Evolutionary conservation across 2,113 vertebrate genomes (phyloP).

Genomic region (Otis tarda): DNA sequence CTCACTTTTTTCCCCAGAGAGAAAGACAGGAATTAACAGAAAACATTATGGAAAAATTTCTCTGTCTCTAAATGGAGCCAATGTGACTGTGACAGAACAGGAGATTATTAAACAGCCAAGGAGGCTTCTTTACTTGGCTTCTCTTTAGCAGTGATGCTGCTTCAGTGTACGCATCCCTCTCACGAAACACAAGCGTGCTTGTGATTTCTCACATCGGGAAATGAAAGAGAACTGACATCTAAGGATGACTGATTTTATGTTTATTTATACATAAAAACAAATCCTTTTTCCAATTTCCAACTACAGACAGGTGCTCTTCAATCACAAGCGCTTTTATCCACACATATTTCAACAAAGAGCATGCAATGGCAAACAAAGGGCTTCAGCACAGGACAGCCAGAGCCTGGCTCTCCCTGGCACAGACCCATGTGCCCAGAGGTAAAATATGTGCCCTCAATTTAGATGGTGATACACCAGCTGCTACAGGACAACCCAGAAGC

Average conservation of each 20-base stretch:
- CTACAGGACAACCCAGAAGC: not conserved
- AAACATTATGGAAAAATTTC: not conserved
- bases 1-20: not conserved
- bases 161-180: not conserved
- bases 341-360: not conserved
- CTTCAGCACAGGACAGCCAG: not conserved
- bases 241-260: not conserved
- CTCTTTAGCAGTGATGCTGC: not conserved
- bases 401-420: not conserved
- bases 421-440: not conserved
- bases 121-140: not conserved
- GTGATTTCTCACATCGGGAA: not conserved
- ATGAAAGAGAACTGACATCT: not conserved
- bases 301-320: not conserved
- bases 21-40: not conserved
- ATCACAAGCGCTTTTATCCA: not conserved
- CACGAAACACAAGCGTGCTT: not conserved
- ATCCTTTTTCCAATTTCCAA: not conserved
- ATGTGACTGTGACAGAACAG: not conserved
- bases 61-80: not conserved
- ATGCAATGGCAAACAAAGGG: accelerated
- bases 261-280: not conserved
- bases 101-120: not conserved
- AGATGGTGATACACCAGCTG: not conserved
- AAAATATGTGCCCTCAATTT: not conserved